Evolutionary conservation across 2,797 vertebrate species (phyloP).

Genomic region (Tenualosa ilisha): DNA sequence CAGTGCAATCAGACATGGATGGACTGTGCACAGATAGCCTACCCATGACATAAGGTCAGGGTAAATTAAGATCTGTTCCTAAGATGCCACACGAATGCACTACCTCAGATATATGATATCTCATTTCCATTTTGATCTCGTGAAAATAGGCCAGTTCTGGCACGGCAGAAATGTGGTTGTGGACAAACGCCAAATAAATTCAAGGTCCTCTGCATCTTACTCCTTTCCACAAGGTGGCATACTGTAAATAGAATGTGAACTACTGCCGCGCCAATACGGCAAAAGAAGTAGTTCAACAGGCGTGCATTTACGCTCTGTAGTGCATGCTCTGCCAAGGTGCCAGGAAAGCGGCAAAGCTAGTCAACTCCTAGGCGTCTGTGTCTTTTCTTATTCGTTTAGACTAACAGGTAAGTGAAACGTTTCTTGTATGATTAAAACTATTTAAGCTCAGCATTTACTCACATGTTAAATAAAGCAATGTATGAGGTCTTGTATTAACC

Average conservation of each 20-base stretch:
- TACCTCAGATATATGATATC: not conserved
- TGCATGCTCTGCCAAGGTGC: constrained; percentile 6
- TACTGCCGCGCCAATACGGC: not conserved
- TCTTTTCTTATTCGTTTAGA: not conserved
- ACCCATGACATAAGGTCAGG: not conserved
- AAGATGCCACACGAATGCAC: not conserved
- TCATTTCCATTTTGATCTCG: not conserved
- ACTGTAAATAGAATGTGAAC: not conserved
- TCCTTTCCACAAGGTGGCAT: not conserved
- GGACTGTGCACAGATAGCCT: too few species aligned
- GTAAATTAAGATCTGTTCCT: not conserved
- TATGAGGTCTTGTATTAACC: not conserved
- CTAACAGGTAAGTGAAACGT: not conserved
- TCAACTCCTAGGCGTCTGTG: not conserved
- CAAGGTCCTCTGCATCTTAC: not conserved
- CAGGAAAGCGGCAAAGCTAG: not conserved
- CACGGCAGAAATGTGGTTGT: not conserved
- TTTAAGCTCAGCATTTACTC: not conserved
- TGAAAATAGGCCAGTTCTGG: not conserved
- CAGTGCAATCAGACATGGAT: too few species aligned
- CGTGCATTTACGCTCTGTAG: not conserved
- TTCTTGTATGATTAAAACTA: not conserved
- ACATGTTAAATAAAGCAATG: not conserved
- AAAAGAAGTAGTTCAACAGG: constrained; percentile 20
- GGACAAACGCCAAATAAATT: not conserved